These are phyloP conservation scores for Drosophila sp. DNA, from an alignment of 1,140 invertebrate genomes.

Conservation along the genomic window DNA sequence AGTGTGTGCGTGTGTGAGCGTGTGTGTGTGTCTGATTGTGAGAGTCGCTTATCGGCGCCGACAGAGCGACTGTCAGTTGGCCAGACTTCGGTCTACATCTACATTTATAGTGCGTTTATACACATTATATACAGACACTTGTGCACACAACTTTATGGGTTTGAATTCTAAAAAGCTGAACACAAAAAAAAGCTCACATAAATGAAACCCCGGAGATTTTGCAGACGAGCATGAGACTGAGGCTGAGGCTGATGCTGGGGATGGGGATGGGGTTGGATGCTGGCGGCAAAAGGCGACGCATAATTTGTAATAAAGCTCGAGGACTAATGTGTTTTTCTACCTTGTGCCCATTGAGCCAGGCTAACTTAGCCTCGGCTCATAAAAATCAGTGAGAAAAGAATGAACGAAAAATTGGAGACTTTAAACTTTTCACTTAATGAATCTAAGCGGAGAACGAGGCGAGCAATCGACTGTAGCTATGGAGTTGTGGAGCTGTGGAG, in stretches of 20 bases:
- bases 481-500: neutral
- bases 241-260: neutral
- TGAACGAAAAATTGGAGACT: constrained; percentile 79
- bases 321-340: constrained; percentile 70
- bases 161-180: constrained; percentile 51
- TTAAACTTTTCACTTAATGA: constrained; percentile 81
- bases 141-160: constrained; percentile 63
- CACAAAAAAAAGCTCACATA: constrained; percentile 19
- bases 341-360: constrained; percentile 38
- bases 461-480: neutral
- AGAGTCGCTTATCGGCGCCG: constrained; percentile 66
- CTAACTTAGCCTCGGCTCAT: constrained; percentile 40
- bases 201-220: constrained; percentile 33
- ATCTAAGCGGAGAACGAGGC: constrained; percentile 64
- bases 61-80: constrained; percentile 46
- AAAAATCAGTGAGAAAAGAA: constrained; percentile 66
- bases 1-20: constrained; percentile 33
- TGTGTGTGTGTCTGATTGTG: constrained; percentile 35
- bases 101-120: constrained; percentile 67
- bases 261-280: neutral
- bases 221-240: neutral
- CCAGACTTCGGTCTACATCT: constrained; percentile 69
- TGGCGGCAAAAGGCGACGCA: constrained; percentile 62
- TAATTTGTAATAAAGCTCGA: constrained; percentile 81
- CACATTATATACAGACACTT: constrained; percentile 51